These are phyloP conservation scores for Vanessa tameamea DNA, from an alignment of 1,140 invertebrate genomes.

Conservation along the genomic window DNA sequence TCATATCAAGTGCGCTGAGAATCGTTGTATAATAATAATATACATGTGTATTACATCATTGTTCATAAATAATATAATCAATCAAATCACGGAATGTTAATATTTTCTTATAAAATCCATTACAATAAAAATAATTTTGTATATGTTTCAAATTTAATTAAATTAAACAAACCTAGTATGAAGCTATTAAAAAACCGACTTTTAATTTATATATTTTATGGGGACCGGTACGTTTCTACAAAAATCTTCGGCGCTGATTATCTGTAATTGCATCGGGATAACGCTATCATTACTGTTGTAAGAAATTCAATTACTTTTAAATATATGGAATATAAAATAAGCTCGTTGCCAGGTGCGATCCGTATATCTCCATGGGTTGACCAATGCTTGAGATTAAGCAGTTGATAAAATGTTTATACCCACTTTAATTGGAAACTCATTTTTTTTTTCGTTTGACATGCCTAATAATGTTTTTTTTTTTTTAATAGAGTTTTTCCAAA, in stretches of 20 bases:
- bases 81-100: neutral
- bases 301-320: conserved; percentile 17
- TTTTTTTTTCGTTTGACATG: neutral
- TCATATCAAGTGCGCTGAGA: neutral
- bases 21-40: neutral
- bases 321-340: conserved; percentile 13
- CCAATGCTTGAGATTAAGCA: conserved; percentile 15
- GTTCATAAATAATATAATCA: conserved; percentile 3
- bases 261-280: conserved; percentile 14
- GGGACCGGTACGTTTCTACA: neutral
- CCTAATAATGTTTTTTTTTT: neutral
- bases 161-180: neutral
- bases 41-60: conserved; percentile 6
- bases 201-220: neutral
- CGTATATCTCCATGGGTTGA: conserved; percentile 10
- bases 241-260: neutral
- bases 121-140: neutral
- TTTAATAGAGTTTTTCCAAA: neutral
- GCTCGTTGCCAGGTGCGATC: conserved; percentile 16
- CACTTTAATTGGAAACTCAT: conserved; percentile 5
- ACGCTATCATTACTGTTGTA: conserved; percentile 1
- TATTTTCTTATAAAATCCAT: neutral
- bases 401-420: neutral
- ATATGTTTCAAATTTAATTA: neutral
- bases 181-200: too few relatives aligned